Conservation (phyloP, 92 coral and sea anemone genomes). For the Bergia puertoricense region DNA sequence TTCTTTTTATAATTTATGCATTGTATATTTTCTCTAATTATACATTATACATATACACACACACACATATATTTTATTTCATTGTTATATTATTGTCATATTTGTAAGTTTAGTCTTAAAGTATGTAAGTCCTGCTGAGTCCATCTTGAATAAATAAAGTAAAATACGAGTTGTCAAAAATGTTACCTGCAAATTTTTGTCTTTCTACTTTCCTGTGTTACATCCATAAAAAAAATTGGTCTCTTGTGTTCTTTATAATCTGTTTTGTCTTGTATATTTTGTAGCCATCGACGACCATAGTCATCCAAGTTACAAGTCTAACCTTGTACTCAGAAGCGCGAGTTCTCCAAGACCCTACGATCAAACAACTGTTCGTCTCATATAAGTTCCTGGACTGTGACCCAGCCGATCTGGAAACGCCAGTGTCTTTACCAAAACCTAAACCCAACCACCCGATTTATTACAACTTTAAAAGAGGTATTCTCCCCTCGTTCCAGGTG, state of each 20-base stretch:
- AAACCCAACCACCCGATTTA: constrained; percentile 70
- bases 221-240: background rate
- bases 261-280: background rate
- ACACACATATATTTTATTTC: no score
- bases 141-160: no score
- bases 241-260: background rate
- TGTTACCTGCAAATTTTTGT: no score
- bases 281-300: constrained; percentile 72
- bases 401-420: constrained; percentile 95
- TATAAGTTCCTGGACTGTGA: constrained; percentile 92
- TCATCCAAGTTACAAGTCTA: constrained; percentile 85
- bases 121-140: no score
- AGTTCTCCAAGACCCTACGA: constrained; percentile 65
- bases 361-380: constrained; percentile 83
- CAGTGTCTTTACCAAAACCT: constrained; percentile 93
- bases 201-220: background rate
- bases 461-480: constrained; percentile 94
- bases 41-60: no score
- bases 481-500: background rate
- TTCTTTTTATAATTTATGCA: no score
- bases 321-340: constrained; percentile 69
- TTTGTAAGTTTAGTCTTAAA: no score
- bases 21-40: no score
- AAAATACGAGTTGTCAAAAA: no score
- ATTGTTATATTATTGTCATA: no score